A percentile compares a stretch with the other conserved stretches of the same genome.
Conservation (phyloP, 2,113 vertebrate species). For the Lepus europaeus region DNA sequence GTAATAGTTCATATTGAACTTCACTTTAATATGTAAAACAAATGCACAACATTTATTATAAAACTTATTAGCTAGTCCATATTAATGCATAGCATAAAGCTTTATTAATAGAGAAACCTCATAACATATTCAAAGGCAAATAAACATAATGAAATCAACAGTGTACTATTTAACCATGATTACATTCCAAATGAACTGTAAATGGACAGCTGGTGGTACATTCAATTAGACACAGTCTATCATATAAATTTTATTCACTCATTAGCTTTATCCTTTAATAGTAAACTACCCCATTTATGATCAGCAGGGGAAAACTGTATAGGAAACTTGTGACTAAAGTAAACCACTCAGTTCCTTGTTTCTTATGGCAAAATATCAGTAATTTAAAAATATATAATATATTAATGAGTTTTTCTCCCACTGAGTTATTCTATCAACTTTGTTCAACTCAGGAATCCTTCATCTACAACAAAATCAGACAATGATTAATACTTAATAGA, state of each 20-base stretch:
- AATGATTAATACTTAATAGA: not conserved
- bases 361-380: not conserved
- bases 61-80: not conserved
- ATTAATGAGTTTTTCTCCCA: not conserved
- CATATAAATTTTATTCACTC: constrained; percentile 32
- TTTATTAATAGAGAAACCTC: constrained; percentile 2
- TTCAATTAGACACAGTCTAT: constrained; percentile 27
- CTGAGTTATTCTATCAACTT: not conserved
- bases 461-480: not conserved
- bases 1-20: not conserved
- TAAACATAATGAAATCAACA: constrained; percentile 24
- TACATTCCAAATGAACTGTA: constrained; percentile 53
- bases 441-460: not conserved
- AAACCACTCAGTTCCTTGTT: not conserved
- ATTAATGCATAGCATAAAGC: not conserved
- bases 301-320: not conserved
- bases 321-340: not conserved
- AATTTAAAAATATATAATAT: not conserved
- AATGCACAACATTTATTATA: not conserved
- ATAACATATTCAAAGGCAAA: not conserved
- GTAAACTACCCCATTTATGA: not conserved
- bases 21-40: not conserved
- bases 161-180: constrained; percentile 37
- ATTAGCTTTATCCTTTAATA: constrained; percentile 37
- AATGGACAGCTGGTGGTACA: constrained; percentile 1